Evolutionary conservation across 2,888 invertebrate genomes (phyloP), one percentile per base, ranked within the genome.

Genomic region (Syrista parreyssii): DNA sequence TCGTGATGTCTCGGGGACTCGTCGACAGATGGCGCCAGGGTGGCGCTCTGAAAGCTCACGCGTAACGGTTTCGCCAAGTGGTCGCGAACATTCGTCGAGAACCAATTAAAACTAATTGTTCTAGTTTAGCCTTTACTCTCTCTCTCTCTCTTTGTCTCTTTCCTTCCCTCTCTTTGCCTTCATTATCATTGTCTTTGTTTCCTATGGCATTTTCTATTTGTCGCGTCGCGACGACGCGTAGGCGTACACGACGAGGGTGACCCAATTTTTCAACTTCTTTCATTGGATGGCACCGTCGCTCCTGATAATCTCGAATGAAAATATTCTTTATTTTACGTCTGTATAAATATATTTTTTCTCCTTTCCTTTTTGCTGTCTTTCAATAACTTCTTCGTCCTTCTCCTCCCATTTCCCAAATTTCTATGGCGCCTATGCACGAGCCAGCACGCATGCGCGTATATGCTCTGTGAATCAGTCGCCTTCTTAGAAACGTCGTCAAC

Each of bases 61-160:
- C 12, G 40, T 40, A 40, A 12, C 15, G 40, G 40, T 40, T 40
- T 15, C 1, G 4, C 71, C 73, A n/a, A 34, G 35, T 34, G 11
- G n/a, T 31, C 40, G 11, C 68, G 55, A 36, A 33, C 68, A 73
- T 55, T 55, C 68, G 35, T 55, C 74, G 68, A 77, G 75, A 76
- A 79, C 75, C 78, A 79, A 80, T 80, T 79, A 79, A 79, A 80
- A 80, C 73, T 79, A 80, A 80, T 80, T 79, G 79, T 78, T 79
- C 76, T 76, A 79, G 78, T 78, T 77, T 80, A 78, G 76, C 79
- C 68, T 78, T 79, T 78, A 76, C 76, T 76, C 76, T 79, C 68
- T 68, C 3, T 36, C n/a, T 74, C 30, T 74, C 77, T 69, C 73
- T n/a, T 31, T 31, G 34, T 75, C 69, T 71, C 34, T 34, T 11